Conservation (phyloP, 2,888 invertebrate genomes). For the Eumerus sabulonum region DNA sequence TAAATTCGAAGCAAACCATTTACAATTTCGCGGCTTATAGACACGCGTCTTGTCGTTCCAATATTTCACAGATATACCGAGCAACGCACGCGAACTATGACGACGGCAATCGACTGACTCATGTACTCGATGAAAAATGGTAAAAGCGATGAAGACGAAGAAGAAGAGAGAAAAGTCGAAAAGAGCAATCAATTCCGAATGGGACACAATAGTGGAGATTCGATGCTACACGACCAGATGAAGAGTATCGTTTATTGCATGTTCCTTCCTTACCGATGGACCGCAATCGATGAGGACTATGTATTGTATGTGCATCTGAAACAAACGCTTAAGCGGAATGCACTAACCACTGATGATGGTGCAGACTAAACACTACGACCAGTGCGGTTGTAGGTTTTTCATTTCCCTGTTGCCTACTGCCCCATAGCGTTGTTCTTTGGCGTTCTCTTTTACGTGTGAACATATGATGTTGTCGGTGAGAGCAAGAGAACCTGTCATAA, state of each 20-base stretch:
- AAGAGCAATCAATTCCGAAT: constrained; percentile 35
- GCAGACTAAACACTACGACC: too few relatives aligned
- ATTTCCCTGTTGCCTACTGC: too few relatives aligned
- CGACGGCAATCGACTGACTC: constrained; percentile 22
- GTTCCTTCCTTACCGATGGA: constrained; percentile 5
- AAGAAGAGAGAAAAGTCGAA: too few relatives aligned
- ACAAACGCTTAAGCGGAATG: neutral
- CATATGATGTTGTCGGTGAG: too few relatives aligned
- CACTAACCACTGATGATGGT: too few relatives aligned
- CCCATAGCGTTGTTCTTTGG: too few relatives aligned
- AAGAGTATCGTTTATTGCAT: neutral
- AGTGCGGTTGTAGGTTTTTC: too few relatives aligned
- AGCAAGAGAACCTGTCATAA: too few relatives aligned
- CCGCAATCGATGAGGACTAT: constrained; percentile 15
- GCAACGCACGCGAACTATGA: constrained; percentile 40
- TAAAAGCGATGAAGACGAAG: neutral
- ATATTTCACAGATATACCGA: neutral
- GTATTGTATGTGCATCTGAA: too few relatives aligned
- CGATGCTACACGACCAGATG: constrained; percentile 13
- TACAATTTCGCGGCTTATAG: too few relatives aligned
- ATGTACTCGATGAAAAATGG: constrained; percentile 27
- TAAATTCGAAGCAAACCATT: too few relatives aligned
- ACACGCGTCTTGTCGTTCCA: neutral
- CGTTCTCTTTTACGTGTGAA: too few relatives aligned
- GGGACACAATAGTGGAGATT: constrained; percentile 11